Evolutionary conservation across 2,797 vertebrate genomes (phyloP).

Genomic region (Stomatorhinus walkeri): DNA sequence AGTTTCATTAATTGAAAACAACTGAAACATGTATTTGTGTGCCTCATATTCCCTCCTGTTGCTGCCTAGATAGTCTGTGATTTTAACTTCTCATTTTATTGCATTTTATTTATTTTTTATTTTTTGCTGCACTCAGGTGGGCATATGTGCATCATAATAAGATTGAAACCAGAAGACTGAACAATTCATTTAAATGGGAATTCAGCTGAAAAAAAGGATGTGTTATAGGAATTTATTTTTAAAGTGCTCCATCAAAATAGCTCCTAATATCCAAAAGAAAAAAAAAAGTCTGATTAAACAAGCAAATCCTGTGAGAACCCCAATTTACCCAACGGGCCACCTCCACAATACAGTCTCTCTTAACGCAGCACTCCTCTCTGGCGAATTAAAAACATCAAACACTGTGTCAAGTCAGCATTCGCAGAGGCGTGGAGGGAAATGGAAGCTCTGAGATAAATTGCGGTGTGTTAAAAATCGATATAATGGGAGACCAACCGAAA

Average conservation of each 20-base stretch:
- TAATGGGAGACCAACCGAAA: neutral
- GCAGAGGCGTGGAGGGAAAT: conserved; percentile 7
- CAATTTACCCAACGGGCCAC: neutral
- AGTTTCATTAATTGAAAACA: neutral
- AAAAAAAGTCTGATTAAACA: conserved; percentile 9
- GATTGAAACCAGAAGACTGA: neutral
- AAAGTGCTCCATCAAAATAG: neutral
- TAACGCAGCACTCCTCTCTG: neutral
- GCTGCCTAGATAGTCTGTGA: neutral
- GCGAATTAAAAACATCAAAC: conserved; percentile 17
- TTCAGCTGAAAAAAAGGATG: neutral
- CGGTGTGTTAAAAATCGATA: conserved; percentile 6
- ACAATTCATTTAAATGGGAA: neutral
- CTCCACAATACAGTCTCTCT: neutral
- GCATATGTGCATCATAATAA: neutral
- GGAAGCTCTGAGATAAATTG: neutral
- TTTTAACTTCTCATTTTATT: neutral
- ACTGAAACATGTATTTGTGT: neutral
- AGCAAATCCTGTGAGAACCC: neutral
- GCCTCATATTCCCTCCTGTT: neutral
- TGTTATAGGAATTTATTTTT: neutral
- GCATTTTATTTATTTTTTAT: neutral
- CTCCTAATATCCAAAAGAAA: neutral
- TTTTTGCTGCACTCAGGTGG: neutral
- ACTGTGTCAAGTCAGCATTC: neutral